These are phyloP conservation scores for Achlya flavicornis DNA, from an alignment of 2,888 invertebrate species.

Conservation along the genomic window DNA sequence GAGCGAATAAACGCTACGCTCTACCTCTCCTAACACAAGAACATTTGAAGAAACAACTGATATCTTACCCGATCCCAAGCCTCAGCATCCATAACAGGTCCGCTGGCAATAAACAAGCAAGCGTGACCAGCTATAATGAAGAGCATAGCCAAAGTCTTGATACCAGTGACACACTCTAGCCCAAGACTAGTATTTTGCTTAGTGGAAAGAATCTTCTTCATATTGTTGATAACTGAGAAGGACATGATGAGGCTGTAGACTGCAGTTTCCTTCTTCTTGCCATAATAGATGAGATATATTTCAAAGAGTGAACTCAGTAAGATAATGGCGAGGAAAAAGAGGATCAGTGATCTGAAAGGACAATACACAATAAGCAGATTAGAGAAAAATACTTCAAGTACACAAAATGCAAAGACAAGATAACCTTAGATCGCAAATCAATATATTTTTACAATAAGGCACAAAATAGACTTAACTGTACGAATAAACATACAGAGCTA, in stretches of 20 bases:
- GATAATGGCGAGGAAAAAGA: constrained; percentile 71
- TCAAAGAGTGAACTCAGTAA: constrained; percentile 79
- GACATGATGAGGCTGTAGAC: constrained; percentile 65
- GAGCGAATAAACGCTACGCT: no score
- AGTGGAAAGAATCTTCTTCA: constrained; percentile 83
- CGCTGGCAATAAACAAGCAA: constrained; percentile 86
- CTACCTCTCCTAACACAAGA: background rate
- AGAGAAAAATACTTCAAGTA: background rate
- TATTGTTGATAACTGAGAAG: constrained; percentile 85
- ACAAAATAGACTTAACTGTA: no score
- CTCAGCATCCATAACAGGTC: constrained; percentile 86
- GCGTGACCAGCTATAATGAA: constrained; percentile 87
- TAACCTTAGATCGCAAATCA: background rate
- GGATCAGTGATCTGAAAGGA: constrained; percentile 73
- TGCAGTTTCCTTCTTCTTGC: constrained; percentile 55
- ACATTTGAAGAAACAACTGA: background rate
- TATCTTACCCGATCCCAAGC: constrained; percentile 84
- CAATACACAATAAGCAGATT: background rate
- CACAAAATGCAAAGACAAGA: background rate
- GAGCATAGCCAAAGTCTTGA: constrained; percentile 87
- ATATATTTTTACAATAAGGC: no score
- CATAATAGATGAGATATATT: constrained; percentile 58
- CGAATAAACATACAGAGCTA: no score
- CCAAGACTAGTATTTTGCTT: constrained; percentile 84
- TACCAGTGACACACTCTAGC: constrained; percentile 86